phyloP scores from a whole-genome alignment of 1,140 invertebrate genomes.

The Plodia interpunctella region DNA sequence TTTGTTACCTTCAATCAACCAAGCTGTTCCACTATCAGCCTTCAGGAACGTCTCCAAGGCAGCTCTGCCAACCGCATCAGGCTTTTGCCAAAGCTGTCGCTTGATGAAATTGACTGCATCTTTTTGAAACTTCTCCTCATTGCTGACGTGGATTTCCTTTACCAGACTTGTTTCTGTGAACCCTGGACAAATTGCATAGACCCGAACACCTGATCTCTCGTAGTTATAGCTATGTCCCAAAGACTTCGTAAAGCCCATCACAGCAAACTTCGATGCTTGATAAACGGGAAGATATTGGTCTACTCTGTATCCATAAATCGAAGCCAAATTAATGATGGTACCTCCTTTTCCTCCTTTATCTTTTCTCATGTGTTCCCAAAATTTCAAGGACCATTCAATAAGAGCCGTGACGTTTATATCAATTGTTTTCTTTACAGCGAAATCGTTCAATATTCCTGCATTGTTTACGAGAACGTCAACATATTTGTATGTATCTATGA shows the following conservation, averaged over 20 bases:
- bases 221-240: conserved; percentile 75
- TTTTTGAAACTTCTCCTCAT: conserved; percentile 22
- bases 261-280: conserved; percentile 81
- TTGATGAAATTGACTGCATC: conserved; percentile 28
- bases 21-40: conserved; percentile 49
- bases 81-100: conserved; percentile 33
- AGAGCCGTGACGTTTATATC: conserved; percentile 47
- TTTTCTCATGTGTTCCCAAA: conserved; percentile 76
- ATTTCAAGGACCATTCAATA: conserved; percentile 51
- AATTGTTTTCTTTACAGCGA: conserved; percentile 59
- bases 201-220: conserved; percentile 73
- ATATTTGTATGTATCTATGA: conserved; percentile 57
- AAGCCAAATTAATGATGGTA: conserved; percentile 81
- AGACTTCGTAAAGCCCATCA: conserved; percentile 74
- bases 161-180: conserved; percentile 67
- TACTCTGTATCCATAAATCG: conserved; percentile 79
- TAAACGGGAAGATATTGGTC: conserved; percentile 81
- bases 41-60: conserved; percentile 45
- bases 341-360: conserved; percentile 79
- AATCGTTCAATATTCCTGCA: conserved; percentile 78
- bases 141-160: conserved; percentile 33
- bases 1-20: conserved; percentile 44
- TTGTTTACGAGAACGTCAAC: conserved; percentile 81
- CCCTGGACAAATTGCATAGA: conserved; percentile 77
- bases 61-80: conserved; percentile 38